Base-by-base conservation (phyloP, 2,888 invertebrate species). In the Parnassius glacialis region DNA sequence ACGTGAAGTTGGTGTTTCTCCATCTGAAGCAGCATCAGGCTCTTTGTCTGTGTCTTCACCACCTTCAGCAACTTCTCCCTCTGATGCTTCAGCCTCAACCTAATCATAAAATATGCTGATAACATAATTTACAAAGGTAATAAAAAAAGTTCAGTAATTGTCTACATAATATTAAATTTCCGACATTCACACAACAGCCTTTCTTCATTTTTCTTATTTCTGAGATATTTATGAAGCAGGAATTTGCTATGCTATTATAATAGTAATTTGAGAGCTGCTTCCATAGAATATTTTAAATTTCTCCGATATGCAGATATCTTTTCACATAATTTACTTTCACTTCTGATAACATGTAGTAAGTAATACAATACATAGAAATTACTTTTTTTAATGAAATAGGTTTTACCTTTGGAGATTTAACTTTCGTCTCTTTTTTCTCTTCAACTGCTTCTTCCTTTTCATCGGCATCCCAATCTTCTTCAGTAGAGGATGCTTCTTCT, bases 11-110 rank as follows among this genome's bases (percentile, higher is more conserved):
- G 72, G 89, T 9, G 80, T 60, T 57, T 76, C 73, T 2, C 78
- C 84, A 61, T 92, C 92, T 1, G 92, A 92, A 43, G 89, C 85
- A 1, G 83, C 87, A 67, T 92, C 93, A 10, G 91, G 90, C 62
- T 93, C 93, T 70, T 93, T 93, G 67, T 93, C 92, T 0, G 93
- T 92, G 66, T 92, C 89, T 63, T 90, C 90, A 57, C 92, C 92
- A 51, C 81, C 89, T 44, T 90, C 92, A 52, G 82, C 87, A n/a
- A 79, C 86, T 53, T 87, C 91, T 10, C 84, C 87, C 52, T 86
- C 92, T 10, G 89, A 89, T 53, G 79, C 85, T 61, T 87, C 89
- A 10, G 83, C 81, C 59, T 91, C 90, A 48, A 75, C 73, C 72
- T 78, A 47, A 62, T n/a, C 13, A 16, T 3, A 51, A 11, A 13